Conservation (phyloP, 2,888 invertebrate genomes). For the Tuberolachnus salignus region DNA sequence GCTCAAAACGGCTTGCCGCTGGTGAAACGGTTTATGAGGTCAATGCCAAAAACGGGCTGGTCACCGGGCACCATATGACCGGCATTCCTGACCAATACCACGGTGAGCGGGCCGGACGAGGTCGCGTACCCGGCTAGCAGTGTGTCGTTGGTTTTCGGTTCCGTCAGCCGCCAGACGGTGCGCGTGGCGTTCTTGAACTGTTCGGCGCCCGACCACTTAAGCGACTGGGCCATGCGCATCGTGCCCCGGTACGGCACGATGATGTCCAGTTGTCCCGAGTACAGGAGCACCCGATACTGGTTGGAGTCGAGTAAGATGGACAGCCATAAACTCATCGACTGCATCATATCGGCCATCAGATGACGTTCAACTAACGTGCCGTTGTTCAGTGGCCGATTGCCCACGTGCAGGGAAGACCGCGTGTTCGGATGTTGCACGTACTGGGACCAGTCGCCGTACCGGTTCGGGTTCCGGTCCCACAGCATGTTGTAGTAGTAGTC, state of each 20-base stretch:
- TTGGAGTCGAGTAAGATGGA: constrained; percentile 68
- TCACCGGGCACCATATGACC: constrained; percentile 84
- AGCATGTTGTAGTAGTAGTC: constrained; percentile 72
- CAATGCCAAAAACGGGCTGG: constrained; percentile 78
- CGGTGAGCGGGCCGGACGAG: constrained; percentile 73
- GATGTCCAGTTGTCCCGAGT: constrained; percentile 90
- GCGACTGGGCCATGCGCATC: constrained; percentile 74
- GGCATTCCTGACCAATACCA: constrained; percentile 77
- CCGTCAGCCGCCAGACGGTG: constrained; percentile 69
- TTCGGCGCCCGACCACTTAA: constrained; percentile 72
- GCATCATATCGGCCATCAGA: constrained; percentile 79
- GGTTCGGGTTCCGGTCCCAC: constrained; percentile 67
- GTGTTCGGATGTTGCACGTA: constrained; percentile 58
- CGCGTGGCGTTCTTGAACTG: constrained; percentile 73
- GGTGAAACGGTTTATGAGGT: constrained; percentile 75
- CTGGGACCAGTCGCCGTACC: constrained; percentile 60
- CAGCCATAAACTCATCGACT: constrained; percentile 77
- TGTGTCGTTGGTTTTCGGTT: constrained; percentile 61
- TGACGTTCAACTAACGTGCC: constrained; percentile 72
- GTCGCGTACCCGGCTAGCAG: constrained; percentile 80
- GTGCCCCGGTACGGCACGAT: constrained; percentile 89
- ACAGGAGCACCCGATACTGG: constrained; percentile 76
- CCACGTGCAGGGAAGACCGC: constrained; percentile 77
- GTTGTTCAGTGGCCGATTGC: constrained; percentile 72
- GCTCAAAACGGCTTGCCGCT: constrained; percentile 65